phyloP scores from a whole-genome alignment of 2,888 invertebrate genomes.

The Congeria kusceri region DNA sequence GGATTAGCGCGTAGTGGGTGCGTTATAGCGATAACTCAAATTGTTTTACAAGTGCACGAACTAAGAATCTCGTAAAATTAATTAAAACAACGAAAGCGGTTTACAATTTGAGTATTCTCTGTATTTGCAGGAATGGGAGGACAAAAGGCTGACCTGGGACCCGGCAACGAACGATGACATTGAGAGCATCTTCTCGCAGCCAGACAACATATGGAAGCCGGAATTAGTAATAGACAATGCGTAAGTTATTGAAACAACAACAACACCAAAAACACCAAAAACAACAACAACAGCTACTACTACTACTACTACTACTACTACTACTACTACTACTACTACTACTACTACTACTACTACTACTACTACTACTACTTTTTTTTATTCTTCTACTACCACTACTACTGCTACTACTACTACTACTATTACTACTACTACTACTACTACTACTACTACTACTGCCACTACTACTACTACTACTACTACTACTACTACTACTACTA shows the following conservation, averaged over 20 bases:
- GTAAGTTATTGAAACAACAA: too few species aligned
- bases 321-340: not conserved
- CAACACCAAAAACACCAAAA: too few species aligned
- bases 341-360: not conserved
- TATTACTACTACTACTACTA: not conserved
- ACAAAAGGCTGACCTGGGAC: slow-evolving; percentile 17
- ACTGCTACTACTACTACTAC: not conserved
- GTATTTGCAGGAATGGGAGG: slow-evolving; percentile 19
- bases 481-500: slow-evolving; percentile 1
- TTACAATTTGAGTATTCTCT: too few species aligned
- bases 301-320: not conserved
- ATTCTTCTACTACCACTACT: not conserved
- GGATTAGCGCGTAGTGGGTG: too few species aligned
- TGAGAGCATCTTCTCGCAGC: slow-evolving; percentile 12
- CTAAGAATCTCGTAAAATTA: too few species aligned
- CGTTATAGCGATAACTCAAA: too few species aligned
- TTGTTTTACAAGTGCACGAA: too few species aligned
- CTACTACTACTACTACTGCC: not conserved
- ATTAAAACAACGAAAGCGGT: too few species aligned
- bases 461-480: slow-evolving; percentile 1
- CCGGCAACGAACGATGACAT: slow-evolving; percentile 17
- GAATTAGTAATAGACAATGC: slow-evolving; percentile 26
- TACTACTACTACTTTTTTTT: not conserved
- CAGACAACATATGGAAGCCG: slow-evolving; percentile 22
- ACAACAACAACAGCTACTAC: too few species aligned